Conservation (phyloP, 2,113 vertebrate genomes). For the Salvelinus fontinalis region DNA sequence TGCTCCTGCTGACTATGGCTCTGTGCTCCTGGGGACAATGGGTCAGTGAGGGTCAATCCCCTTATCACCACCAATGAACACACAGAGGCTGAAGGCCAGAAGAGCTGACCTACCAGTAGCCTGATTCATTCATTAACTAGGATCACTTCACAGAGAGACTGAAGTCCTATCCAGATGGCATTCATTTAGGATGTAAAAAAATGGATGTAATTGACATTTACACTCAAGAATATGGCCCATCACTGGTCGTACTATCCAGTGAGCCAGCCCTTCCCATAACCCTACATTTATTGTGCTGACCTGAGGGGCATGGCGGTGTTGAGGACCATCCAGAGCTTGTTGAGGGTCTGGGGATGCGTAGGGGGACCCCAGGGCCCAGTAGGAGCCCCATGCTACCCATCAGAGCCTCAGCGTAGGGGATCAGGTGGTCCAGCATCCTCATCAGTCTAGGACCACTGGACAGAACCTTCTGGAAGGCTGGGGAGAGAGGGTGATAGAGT, state of each 20-base stretch:
- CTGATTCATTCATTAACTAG: too few species aligned
- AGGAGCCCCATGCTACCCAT: constrained; percentile 85
- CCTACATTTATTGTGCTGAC: constrained; percentile 55
- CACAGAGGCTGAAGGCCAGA: neutral
- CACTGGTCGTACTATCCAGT: too few species aligned
- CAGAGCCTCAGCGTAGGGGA: constrained; percentile 90
- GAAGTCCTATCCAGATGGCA: too few species aligned
- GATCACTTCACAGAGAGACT: too few species aligned
- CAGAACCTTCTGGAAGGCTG: constrained; percentile 80
- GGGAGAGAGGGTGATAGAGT: neutral
- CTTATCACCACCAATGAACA: neutral
- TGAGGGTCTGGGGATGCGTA: constrained; percentile 87
- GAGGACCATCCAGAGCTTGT: constrained; percentile 95
- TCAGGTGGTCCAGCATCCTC: constrained; percentile 92
- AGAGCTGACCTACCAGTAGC: too few species aligned
- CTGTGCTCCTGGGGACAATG: too few species aligned
- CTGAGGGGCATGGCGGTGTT: constrained; percentile 99
- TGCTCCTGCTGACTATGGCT: too few species aligned
- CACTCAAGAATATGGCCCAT: too few species aligned
- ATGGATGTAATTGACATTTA: too few species aligned
- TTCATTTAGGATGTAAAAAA: too few species aligned
- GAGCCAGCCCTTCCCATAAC: too few species aligned
- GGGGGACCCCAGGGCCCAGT: constrained; percentile 82
- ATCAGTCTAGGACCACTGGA: constrained; percentile 87
- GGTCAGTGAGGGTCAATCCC: too few species aligned